A percentile compares a stretch with the other conserved stretches of the same genome.
These are phyloP conservation scores for Lepidurus couesii DNA, from an alignment of 1,140 invertebrate species.

Conservation along the genomic window DNA sequence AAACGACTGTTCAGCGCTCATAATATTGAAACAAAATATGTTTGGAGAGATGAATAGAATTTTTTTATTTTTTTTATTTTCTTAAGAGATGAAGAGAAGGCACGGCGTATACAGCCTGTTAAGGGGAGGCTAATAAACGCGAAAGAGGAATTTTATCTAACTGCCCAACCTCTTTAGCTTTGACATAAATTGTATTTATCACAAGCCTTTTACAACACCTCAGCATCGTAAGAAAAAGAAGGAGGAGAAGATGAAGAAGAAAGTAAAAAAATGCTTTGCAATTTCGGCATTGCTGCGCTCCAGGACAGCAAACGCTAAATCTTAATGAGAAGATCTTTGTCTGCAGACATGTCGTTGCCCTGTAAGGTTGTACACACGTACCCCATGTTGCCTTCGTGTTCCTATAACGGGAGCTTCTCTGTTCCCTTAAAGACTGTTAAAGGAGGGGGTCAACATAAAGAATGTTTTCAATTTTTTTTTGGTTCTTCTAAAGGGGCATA, in stretches of 20 bases:
- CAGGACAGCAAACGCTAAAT: not conserved
- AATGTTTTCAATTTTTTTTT: not conserved
- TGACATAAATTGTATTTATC: constrained; percentile 22
- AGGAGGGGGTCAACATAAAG: not conserved
- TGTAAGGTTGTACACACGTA: not conserved
- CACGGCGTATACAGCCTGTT: not conserved
- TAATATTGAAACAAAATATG: not conserved
- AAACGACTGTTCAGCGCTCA: not conserved
- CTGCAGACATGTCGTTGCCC: not conserved
- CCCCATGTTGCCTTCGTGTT: constrained; percentile 1
- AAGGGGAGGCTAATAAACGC: constrained; percentile 10
- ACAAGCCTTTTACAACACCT: not conserved
- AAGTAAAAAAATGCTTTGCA: not conserved
- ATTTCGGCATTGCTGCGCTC: not conserved
- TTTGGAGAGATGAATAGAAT: not conserved
- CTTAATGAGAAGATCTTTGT: constrained; percentile 22
- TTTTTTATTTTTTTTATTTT: not conserved
- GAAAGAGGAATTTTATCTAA: not conserved
- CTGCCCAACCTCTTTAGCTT: not conserved
- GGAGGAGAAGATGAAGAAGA: too few relatives aligned
- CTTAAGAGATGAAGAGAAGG: not conserved
- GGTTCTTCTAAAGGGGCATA: not conserved
- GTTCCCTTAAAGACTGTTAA: not conserved
- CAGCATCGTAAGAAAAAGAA: not conserved
- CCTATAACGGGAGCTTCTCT: not conserved